Evolutionary conservation across 2,797 vertebrate genomes (phyloP).

Genomic region (Melanotaenia nigrans): DNA sequence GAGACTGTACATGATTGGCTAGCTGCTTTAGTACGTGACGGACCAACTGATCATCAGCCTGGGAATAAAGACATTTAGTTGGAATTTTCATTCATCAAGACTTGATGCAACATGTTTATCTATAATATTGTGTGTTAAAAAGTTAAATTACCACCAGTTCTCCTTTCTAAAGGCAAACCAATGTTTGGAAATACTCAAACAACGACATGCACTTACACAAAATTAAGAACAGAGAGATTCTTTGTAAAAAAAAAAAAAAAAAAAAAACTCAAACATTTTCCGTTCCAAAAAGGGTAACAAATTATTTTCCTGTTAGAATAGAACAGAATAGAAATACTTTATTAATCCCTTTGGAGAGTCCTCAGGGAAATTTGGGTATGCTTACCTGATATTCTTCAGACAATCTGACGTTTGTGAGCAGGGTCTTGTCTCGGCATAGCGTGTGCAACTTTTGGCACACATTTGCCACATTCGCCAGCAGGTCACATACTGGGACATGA

Average conservation of each 20-base stretch:
- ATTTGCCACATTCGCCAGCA: conserved; percentile 87
- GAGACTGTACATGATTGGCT: conserved; percentile 86
- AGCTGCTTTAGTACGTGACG: conserved; percentile 85
- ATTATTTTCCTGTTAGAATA: rapidly evolving
- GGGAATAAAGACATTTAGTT: conserved; percentile 9
- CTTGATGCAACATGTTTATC: background rate
- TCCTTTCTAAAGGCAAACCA: background rate
- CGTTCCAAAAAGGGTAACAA: background rate
- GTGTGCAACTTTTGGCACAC: conserved; percentile 88
- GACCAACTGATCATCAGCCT: conserved; percentile 88
- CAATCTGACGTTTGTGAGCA: conserved; percentile 87
- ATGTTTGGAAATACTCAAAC: background rate
- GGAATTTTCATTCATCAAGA: background rate
- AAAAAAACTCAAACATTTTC: background rate
- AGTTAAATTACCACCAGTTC: background rate
- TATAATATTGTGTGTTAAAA: background rate
- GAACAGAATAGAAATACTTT: too few species aligned
- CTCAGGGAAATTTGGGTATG: too few species aligned
- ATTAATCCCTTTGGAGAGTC: too few species aligned
- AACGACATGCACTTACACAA: background rate
- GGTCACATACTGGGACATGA: conserved; percentile 89
- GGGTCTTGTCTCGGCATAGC: conserved; percentile 92
- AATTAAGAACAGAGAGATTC: background rate
- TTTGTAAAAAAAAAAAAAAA: background rate
- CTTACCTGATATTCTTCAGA: conserved; percentile 91